These are phyloP conservation scores for Sepiola atlantica DNA, from an alignment of 2,888 invertebrate species.

Conservation along the genomic window DNA sequence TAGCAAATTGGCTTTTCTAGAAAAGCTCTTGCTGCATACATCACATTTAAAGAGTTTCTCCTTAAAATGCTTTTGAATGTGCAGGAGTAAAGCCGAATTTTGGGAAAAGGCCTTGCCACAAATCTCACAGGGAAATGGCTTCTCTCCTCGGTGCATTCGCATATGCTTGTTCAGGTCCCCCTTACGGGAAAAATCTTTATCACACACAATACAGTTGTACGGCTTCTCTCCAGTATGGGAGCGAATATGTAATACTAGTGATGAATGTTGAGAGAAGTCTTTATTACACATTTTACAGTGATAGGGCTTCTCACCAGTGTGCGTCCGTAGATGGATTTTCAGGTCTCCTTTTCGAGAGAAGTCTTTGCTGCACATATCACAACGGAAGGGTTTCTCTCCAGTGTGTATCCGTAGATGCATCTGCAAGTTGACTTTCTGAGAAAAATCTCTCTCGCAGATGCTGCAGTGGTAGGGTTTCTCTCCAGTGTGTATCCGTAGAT, in stretches of 20 bases:
- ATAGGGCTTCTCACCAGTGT: slow-evolving; percentile 54
- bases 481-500: neutral
- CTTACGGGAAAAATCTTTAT: too few relatives aligned
- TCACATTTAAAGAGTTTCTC: slow-evolving; percentile 53
- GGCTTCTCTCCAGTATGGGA: too few relatives aligned
- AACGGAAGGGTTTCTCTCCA: slow-evolving; percentile 58
- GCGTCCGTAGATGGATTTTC: slow-evolving; percentile 56
- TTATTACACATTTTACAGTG: slow-evolving; percentile 58
- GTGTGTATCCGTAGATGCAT: slow-evolving; percentile 58
- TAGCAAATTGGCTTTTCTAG: slow-evolving; percentile 52
- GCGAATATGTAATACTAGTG: too few relatives aligned
- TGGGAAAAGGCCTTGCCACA: too few relatives aligned
- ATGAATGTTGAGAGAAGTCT: slow-evolving; percentile 49
- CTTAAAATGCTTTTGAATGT: neutral
- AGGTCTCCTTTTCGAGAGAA: slow-evolving; percentile 58
- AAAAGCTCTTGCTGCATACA: slow-evolving; percentile 54
- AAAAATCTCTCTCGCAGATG: slow-evolving; percentile 54
- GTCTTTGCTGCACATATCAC: slow-evolving; percentile 57
- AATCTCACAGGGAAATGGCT: too few relatives aligned
- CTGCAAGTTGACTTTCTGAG: slow-evolving; percentile 52
- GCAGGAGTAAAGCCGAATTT: neutral
- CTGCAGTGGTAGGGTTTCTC: slow-evolving; percentile 53
- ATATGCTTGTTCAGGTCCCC: too few relatives aligned
- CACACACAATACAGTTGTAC: too few relatives aligned
- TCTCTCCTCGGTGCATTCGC: too few relatives aligned